Conservation (phyloP, 2,113 vertebrate species). For the Vulpes ferrilata region DNA sequence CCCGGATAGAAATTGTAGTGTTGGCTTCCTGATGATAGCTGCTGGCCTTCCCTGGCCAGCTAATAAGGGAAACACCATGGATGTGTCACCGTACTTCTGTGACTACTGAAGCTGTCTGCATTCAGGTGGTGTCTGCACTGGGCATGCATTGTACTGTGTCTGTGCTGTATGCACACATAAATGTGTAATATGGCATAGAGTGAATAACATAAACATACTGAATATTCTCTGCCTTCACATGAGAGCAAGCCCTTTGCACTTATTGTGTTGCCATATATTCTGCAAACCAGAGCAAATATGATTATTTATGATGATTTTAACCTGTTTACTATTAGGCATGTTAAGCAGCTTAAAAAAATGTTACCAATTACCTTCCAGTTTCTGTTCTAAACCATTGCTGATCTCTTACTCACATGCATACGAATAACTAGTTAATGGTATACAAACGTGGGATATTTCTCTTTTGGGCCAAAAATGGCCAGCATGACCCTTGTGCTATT, state of each 20-base stretch:
- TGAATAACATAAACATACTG: neutral
- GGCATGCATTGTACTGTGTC: neutral
- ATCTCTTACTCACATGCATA: neutral
- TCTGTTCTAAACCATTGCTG: neutral
- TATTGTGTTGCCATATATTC: neutral
- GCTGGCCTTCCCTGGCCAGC: neutral
- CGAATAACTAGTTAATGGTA: neutral
- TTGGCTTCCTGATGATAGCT: neutral
- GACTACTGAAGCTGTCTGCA: neutral
- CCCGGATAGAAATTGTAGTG: neutral
- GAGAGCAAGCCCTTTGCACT: neutral
- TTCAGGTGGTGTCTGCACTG: neutral
- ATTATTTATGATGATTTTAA: slow-evolving; percentile 14
- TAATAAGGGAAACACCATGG: neutral
- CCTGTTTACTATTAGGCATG: neutral
- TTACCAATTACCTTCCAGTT: slow-evolving; percentile 14
- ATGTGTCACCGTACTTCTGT: neutral
- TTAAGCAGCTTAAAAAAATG: slow-evolving; percentile 57
- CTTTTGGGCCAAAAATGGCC: neutral
- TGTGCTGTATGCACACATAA: neutral
- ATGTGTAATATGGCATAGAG: no score
- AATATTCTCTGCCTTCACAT: neutral
- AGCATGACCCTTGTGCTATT: neutral
- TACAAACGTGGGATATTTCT: neutral
- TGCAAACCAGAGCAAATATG: neutral